Evolutionary conservation across 1,140 invertebrate species (phyloP).

Genomic region (Brachionus plicatilis): DNA sequence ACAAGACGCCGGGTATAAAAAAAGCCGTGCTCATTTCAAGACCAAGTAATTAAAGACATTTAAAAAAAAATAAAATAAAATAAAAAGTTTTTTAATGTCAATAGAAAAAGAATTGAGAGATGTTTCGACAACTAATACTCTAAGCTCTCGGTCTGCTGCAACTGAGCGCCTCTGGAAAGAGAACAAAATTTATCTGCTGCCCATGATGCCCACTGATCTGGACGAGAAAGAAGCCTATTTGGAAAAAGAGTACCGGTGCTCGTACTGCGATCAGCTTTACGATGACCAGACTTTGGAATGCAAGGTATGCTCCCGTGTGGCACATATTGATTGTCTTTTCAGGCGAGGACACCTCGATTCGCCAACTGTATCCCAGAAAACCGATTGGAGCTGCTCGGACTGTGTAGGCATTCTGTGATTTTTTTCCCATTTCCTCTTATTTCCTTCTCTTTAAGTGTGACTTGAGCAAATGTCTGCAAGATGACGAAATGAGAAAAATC

Average conservation of each 20-base stretch:
- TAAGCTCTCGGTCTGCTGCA: too few species aligned
- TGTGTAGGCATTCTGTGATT: neutral
- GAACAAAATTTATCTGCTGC: neutral
- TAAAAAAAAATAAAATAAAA: neutral
- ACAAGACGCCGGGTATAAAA: neutral
- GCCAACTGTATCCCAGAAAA: neutral
- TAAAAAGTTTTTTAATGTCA: neutral
- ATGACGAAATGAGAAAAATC: slow-evolving; percentile 36
- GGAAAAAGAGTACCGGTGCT: slow-evolving; percentile 38
- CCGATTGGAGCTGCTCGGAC: slow-evolving; percentile 24
- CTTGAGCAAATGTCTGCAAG: slow-evolving; percentile 22
- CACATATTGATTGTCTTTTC: slow-evolving; percentile 13
- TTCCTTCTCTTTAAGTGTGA: slow-evolving; percentile 2
- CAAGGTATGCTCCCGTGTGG: slow-evolving; percentile 6
- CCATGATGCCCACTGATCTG: neutral
- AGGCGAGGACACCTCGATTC: neutral
- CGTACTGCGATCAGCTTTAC: slow-evolving; percentile 3
- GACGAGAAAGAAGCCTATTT: slow-evolving; percentile 20
- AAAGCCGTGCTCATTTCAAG: slow-evolving; percentile 5
- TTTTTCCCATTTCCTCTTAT: neutral
- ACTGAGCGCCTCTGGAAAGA: neutral
- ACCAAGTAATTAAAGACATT: neutral
- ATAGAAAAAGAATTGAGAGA: neutral
- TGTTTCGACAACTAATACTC: neutral
- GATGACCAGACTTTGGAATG: slow-evolving; percentile 30